These are phyloP conservation scores for Amblyteles armatorius DNA, from an alignment of 2,888 invertebrate species.

Conservation along the genomic window DNA sequence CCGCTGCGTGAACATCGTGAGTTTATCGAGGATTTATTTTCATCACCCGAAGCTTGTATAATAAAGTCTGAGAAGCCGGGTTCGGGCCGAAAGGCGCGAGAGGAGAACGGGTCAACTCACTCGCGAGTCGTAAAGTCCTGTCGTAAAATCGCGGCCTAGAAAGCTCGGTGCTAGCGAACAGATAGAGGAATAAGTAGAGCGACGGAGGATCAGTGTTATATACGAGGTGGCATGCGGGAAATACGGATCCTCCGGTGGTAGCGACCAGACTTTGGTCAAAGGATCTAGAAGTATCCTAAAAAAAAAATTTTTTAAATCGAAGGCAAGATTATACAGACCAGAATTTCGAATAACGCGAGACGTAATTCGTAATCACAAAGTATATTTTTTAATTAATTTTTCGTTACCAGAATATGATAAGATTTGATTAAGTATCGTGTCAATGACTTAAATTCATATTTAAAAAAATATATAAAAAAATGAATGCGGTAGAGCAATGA, in stretches of 20 bases:
- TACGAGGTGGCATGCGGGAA: background rate
- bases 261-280: background rate
- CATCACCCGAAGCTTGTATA: slow-evolving; percentile 53
- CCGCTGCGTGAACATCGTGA: slow-evolving; percentile 13
- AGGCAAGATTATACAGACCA: too few relatives aligned
- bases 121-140: slow-evolving; percentile 52
- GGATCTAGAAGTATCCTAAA: too few relatives aligned
- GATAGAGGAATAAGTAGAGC: slow-evolving; percentile 21
- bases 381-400: too few relatives aligned
- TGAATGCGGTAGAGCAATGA: too few relatives aligned
- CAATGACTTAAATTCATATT: too few relatives aligned
- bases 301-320: too few relatives aligned
- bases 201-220: slow-evolving; percentile 11
- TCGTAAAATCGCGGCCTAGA: slow-evolving; percentile 52
- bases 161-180: slow-evolving; percentile 26
- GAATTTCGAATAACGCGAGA: background rate
- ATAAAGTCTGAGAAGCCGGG: slow-evolving; percentile 52
- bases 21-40: slow-evolving; percentile 64
- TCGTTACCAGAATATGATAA: too few relatives aligned
- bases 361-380: too few relatives aligned
- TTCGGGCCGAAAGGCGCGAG: slow-evolving; percentile 1
- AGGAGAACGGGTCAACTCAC: slow-evolving; percentile 49
- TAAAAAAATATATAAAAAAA: too few relatives aligned
- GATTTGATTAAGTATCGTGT: too few relatives aligned
- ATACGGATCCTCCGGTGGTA: background rate